Evolutionary conservation across 2,113 vertebrate species (phyloP).

Genomic region (Saiga tatarica): DNA sequence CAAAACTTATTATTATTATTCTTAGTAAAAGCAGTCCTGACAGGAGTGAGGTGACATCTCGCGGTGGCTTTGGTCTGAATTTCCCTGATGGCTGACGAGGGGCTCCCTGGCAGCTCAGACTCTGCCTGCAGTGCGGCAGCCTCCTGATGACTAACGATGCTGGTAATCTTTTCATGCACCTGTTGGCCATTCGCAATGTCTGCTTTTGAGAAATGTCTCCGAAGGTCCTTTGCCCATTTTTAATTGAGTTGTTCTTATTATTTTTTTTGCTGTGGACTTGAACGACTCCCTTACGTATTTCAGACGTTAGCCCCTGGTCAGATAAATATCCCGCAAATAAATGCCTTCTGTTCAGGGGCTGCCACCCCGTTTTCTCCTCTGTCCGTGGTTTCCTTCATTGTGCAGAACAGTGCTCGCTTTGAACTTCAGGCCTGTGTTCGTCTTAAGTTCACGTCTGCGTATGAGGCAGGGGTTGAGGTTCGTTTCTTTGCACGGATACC

Average conservation of each 20-base stretch:
- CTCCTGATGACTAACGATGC: fast-evolving
- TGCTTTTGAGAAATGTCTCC: neutral
- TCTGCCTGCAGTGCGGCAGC: neutral
- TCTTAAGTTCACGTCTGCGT: neutral
- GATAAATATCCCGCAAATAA: too few species aligned
- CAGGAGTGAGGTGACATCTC: neutral
- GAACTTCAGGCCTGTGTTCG: neutral
- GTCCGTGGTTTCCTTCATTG: neutral
- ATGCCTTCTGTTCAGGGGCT: neutral
- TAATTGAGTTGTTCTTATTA: neutral
- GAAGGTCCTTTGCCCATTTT: neutral
- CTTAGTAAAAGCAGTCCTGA: too few species aligned
- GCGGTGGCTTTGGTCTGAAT: neutral
- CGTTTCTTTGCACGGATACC: neutral
- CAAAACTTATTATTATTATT: neutral
- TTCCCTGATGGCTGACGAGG: neutral
- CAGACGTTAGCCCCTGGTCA: neutral
- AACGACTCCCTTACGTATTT: neutral
- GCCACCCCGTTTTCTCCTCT: too few species aligned
- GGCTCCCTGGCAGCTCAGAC: neutral
- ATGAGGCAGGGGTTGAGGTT: neutral
- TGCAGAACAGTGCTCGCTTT: neutral
- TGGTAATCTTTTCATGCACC: neutral
- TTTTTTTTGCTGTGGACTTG: neutral
- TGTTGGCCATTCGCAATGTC: neutral